Evolutionary conservation across 2,797 vertebrate species (phyloP).

Genomic region (Xiphorhynchus erythropygius): DNA sequence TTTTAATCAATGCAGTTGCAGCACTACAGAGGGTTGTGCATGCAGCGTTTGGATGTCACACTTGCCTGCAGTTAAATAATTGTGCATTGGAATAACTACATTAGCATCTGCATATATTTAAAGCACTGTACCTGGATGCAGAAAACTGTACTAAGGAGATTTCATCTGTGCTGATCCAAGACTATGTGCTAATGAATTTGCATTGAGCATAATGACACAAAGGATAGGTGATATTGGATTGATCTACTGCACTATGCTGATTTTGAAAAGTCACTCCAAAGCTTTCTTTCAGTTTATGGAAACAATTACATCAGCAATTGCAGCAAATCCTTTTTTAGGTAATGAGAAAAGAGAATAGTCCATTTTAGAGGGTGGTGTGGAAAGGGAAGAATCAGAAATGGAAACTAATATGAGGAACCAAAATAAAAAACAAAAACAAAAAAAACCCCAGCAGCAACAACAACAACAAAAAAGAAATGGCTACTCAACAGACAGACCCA

Average conservation of each 20-base stretch:
- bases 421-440: too few relatives aligned
- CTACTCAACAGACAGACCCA: neutral
- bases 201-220: neutral
- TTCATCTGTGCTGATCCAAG: neutral
- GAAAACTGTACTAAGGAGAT: neutral
- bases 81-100: neutral
- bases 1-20: neutral
- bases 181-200: neutral
- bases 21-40: neutral
- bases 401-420: neutral
- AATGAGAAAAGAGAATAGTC: neutral
- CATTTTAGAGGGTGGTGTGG: neutral
- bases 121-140: neutral
- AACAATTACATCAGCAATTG: neutral
- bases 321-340: neutral
- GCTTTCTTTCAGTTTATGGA: neutral
- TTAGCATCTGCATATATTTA: neutral
- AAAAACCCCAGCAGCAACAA: neutral
- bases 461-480: neutral
- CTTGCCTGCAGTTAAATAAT: constrained; percentile 17
- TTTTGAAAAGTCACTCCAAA: neutral
- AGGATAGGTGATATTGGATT: neutral
- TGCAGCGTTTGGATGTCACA: neutral
- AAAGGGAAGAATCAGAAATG: neutral
- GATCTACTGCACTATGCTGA: neutral